phyloP scores from a whole-genome alignment of 2,113 vertebrate genomes.

The Lophura nycthemera region DNA sequence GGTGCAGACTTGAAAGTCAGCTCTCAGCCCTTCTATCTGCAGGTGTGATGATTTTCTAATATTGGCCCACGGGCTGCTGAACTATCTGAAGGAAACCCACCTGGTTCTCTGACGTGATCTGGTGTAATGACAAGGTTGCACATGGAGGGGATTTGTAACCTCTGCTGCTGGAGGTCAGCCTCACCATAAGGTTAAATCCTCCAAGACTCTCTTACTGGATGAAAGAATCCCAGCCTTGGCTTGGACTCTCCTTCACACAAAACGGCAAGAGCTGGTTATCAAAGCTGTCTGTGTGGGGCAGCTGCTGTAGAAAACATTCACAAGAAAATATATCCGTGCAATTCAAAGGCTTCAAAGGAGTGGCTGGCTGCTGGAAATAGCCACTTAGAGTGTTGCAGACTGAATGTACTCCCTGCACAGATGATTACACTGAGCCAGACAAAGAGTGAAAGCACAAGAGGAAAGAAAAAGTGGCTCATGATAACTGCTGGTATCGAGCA shows the following conservation, averaged over 20 bases:
- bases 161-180: background rate
- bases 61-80: background rate
- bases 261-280: background rate
- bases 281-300: background rate
- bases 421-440: background rate
- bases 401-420: background rate
- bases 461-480: rapidly evolving
- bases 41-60: background rate
- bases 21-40: background rate
- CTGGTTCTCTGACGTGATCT: background rate
- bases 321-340: background rate
- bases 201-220: background rate
- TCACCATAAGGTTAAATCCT: background rate
- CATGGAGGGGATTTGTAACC: background rate
- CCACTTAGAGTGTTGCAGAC: background rate
- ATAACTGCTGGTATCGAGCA: background rate
- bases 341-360: background rate
- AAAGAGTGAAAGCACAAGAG: background rate
- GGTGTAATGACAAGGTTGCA: background rate
- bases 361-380: background rate
- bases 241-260: background rate
- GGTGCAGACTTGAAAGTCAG: background rate
- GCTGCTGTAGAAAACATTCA: background rate
- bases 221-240: background rate
- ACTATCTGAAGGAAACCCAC: background rate